phyloP scores from a whole-genome alignment of 2,888 invertebrate genomes.

The Dynastes tityus region DNA sequence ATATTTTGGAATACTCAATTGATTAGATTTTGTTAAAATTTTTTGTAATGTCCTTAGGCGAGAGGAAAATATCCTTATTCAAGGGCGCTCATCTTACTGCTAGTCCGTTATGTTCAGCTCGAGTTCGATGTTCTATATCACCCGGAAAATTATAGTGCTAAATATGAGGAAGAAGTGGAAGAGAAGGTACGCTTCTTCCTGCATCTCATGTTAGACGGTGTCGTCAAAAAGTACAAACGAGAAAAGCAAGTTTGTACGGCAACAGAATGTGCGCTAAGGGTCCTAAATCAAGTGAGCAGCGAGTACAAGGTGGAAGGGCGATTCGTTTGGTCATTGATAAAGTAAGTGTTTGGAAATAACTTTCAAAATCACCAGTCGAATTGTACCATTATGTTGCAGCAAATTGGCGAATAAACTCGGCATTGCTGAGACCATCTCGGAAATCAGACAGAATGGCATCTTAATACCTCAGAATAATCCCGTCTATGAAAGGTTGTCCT shows the following conservation, averaged over 20 bases:
- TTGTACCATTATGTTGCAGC: constrained; percentile 1
- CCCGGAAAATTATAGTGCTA: constrained; percentile 50
- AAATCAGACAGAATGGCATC: neutral
- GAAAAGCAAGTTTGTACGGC: constrained; percentile 3
- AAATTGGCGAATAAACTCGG: constrained; percentile 26
- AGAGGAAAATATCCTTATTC: constrained; percentile 54
- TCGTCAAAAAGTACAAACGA: constrained; percentile 6
- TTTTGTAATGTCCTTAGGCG: constrained; percentile 41
- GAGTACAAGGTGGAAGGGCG: constrained; percentile 21
- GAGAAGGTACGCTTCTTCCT: constrained; percentile 52
- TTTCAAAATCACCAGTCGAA: neutral
- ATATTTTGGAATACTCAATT: neutral
- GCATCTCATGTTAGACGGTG: constrained; percentile 46
- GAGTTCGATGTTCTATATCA: constrained; percentile 61
- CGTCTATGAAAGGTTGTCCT: constrained; percentile 1
- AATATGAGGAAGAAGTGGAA: constrained; percentile 56
- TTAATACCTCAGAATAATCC: neutral
- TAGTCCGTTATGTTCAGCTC: constrained; percentile 61
- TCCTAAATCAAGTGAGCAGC: constrained; percentile 9
- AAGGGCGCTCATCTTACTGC: constrained; percentile 54
- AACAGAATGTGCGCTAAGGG: constrained; percentile 22
- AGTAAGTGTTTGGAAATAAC: neutral
- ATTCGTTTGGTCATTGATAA: constrained; percentile 21
- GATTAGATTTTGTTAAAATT: neutral
- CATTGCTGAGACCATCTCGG: neutral